Evolutionary conservation across 30 jellyfish, hydroid and myxozoan genomes (phyloP).

Genomic region (Chrysaora quinquecirrha): DNA sequence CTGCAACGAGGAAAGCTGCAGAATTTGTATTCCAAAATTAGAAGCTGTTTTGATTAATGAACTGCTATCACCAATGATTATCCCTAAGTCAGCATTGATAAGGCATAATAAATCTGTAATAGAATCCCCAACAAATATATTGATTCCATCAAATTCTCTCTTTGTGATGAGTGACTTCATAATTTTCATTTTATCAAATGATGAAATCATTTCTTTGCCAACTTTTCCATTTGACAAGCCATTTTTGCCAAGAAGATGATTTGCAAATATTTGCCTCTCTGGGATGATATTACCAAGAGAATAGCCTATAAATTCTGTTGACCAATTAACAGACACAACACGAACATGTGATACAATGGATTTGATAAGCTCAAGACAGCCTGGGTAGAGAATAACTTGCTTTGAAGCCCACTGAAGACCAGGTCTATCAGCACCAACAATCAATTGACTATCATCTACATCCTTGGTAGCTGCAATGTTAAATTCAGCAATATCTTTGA

Average conservation of each 20-base stretch:
- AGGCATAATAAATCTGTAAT: constrained; percentile 55
- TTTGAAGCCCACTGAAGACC: constrained; percentile 54
- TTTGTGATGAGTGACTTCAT: constrained; percentile 7
- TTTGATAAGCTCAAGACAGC: constrained; percentile 50
- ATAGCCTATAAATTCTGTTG: constrained; percentile 53
- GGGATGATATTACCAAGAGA: constrained; percentile 47
- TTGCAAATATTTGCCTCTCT: constrained; percentile 44
- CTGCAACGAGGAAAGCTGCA: constrained; percentile 12
- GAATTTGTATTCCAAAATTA: constrained; percentile 43
- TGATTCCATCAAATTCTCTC: neutral
- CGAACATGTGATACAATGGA: constrained; percentile 31
- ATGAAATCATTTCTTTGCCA: constrained; percentile 42
- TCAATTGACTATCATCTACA: constrained; percentile 52
- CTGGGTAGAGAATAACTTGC: constrained; percentile 42
- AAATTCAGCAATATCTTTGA: constrained; percentile 28
- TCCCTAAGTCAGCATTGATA: constrained; percentile 58
- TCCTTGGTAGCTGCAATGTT: constrained; percentile 17
- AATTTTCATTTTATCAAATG: constrained; percentile 41
- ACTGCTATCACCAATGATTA: constrained; percentile 50
- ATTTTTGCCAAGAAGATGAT: constrained; percentile 39
- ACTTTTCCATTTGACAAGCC: constrained; percentile 48
- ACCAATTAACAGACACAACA: constrained; percentile 78
- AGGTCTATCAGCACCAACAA: constrained; percentile 38
- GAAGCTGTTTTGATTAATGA: constrained; percentile 34
- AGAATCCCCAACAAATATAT: constrained; percentile 73